phyloP scores from a whole-genome alignment of 2,797 vertebrate genomes.

The Sebastes baramenuke region DNA sequence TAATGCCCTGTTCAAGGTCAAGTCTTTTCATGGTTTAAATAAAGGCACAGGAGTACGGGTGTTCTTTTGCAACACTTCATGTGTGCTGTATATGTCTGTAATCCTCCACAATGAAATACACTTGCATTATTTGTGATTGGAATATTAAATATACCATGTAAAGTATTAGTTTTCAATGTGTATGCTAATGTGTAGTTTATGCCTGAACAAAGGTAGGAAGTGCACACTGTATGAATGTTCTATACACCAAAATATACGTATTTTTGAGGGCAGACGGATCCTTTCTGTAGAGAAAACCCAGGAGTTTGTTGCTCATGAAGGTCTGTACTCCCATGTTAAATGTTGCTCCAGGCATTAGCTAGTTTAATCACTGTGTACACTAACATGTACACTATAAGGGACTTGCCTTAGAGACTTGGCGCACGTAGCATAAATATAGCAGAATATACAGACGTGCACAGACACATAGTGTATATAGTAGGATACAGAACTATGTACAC shows the following conservation, averaged over 20 bases:
- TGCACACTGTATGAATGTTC: slow-evolving; percentile 9
- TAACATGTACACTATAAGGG: slow-evolving; percentile 45
- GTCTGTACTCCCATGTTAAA: slow-evolving; percentile 1
- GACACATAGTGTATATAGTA: slow-evolving; percentile 39
- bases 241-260: neutral
- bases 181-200: neutral
- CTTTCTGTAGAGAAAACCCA: neutral
- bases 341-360: slow-evolving; percentile 15
- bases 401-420: slow-evolving; percentile 44
- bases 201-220: slow-evolving; percentile 33
- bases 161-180: neutral
- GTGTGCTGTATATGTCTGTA: neutral
- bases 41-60: neutral
- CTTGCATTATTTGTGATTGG: neutral
- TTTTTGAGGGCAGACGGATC: neutral
- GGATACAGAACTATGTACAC: slow-evolving; percentile 49
- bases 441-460: slow-evolving; percentile 26
- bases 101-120: neutral
- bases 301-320: neutral
- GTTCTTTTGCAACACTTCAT: neutral
- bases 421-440: slow-evolving; percentile 47
- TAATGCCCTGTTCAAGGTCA: neutral
- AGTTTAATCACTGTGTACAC: slow-evolving; percentile 37
- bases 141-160: neutral
- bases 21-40: neutral